These are phyloP conservation scores for Ctenopoma multispine DNA, from an alignment of 2,797 vertebrate genomes.

Conservation along the genomic window DNA sequence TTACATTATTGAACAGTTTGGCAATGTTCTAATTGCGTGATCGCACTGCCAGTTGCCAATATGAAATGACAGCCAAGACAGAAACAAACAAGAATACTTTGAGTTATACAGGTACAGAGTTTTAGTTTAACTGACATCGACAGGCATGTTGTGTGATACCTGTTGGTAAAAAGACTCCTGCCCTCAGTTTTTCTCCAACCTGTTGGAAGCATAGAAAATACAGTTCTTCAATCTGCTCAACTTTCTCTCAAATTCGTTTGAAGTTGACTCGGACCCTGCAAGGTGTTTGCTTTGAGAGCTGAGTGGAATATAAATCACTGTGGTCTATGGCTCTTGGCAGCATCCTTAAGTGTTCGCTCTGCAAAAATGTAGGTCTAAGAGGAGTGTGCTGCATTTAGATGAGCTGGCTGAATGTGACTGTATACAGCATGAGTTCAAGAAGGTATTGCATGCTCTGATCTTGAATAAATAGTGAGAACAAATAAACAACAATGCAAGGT, in stretches of 20 bases:
- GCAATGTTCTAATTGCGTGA: constrained; percentile 24
- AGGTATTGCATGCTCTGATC: constrained; percentile 24
- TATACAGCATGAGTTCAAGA: constrained; percentile 30
- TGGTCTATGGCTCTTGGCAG: constrained; percentile 62
- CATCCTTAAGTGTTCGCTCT: constrained; percentile 68
- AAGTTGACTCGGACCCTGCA: constrained; percentile 62
- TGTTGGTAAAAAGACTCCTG: constrained; percentile 1
- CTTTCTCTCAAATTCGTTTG: constrained; percentile 62
- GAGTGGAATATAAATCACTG: constrained; percentile 76
- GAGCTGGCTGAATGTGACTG: constrained; percentile 61
- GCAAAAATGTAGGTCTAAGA: constrained; percentile 51
- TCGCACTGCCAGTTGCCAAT: constrained; percentile 34
- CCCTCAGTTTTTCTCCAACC: constrained; percentile 38
- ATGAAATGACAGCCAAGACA: constrained; percentile 33
- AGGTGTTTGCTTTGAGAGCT: constrained; percentile 61
- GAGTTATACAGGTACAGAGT: constrained; percentile 8
- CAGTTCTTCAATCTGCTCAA: constrained; percentile 53
- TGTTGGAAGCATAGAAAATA: constrained; percentile 53
- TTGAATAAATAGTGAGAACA: constrained; percentile 25
- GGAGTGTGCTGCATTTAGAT: constrained; percentile 68
- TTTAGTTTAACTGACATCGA: constrained; percentile 18
- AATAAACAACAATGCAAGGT: constrained; percentile 44
- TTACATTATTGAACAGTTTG: constrained; percentile 51
- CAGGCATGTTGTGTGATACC: constrained; percentile 10
- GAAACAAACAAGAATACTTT: constrained; percentile 1